Evolutionary conservation across 64 coral and sea anemone genomes (phyloP).

Genomic region (Montipora sp.): DNA sequence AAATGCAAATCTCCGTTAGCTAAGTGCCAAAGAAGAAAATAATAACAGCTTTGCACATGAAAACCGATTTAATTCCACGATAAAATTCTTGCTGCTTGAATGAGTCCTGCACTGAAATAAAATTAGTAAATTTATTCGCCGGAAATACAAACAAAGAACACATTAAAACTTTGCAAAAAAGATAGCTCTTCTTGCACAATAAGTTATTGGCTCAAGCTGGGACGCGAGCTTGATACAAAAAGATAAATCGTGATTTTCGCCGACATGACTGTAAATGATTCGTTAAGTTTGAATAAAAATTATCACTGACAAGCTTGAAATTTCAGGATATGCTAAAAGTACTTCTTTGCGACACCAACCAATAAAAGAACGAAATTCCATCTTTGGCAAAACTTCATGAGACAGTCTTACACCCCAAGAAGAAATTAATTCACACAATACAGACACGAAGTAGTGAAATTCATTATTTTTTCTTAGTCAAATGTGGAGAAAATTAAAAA

Average conservation of each 20-base stretch:
- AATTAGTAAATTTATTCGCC: background rate
- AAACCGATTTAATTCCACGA: conserved; percentile 38
- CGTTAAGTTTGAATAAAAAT: background rate
- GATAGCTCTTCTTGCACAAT: background rate
- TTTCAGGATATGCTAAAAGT: background rate
- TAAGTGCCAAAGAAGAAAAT: conserved; percentile 20
- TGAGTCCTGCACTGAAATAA: conserved; percentile 5
- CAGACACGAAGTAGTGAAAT: background rate
- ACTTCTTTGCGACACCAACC: background rate
- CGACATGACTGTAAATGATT: background rate
- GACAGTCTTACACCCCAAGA: background rate
- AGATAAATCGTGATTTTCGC: background rate
- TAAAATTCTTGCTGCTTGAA: conserved; percentile 13
- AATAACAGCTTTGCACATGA: conserved; percentile 27
- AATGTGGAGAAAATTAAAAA: background rate
- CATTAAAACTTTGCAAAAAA: background rate
- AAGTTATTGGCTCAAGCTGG: conserved; percentile 12
- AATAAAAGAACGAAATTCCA: background rate
- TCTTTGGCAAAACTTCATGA: background rate
- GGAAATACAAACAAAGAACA: conserved; percentile 18
- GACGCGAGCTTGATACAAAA: background rate
- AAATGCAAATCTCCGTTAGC: background rate
- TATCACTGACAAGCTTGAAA: background rate
- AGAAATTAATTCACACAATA: conserved; percentile 20
- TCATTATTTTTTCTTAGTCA: background rate